Conservation (phyloP, 2,888 invertebrate species). For the Agonopterix heracliana region DNA sequence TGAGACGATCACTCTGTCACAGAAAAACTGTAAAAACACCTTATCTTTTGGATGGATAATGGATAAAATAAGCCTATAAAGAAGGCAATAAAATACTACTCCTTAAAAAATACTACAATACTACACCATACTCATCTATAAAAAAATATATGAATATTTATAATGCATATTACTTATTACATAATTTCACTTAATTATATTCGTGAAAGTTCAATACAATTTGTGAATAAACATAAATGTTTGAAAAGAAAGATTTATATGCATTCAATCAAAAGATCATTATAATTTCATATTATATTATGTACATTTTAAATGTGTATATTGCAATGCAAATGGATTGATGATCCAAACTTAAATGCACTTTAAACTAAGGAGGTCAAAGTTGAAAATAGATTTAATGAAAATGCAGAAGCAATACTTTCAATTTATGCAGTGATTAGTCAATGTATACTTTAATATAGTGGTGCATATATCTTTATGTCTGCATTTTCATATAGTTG, state of each 20-base stretch:
- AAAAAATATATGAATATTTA: too few relatives aligned
- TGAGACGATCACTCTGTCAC: too few relatives aligned
- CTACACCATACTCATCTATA: too few relatives aligned
- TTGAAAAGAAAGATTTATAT: not conserved
- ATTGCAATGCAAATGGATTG: constrained; percentile 1
- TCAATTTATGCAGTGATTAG: constrained; percentile 11
- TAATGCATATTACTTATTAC: constrained; percentile 1
- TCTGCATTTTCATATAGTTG: constrained; percentile 10
- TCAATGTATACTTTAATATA: constrained; percentile 12
- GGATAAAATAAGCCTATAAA: too few relatives aligned
- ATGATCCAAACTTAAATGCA: not conserved
- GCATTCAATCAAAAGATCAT: constrained; percentile 10
- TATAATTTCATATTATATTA: constrained; percentile 5
- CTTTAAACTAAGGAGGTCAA: not conserved
- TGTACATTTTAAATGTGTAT: constrained; percentile 2
- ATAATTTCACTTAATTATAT: constrained; percentile 4
- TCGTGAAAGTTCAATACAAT: constrained; percentile 8
- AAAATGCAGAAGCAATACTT: constrained; percentile 6
- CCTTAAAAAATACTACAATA: too few relatives aligned
- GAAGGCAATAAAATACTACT: too few relatives aligned
- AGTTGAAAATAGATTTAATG: not conserved
- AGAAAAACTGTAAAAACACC: too few relatives aligned
- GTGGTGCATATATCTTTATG: constrained; percentile 11
- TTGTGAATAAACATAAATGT: constrained; percentile 3
- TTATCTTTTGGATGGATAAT: too few relatives aligned